phyloP scores from a whole-genome alignment of 1,140 invertebrate genomes.

The Samia ricini region DNA sequence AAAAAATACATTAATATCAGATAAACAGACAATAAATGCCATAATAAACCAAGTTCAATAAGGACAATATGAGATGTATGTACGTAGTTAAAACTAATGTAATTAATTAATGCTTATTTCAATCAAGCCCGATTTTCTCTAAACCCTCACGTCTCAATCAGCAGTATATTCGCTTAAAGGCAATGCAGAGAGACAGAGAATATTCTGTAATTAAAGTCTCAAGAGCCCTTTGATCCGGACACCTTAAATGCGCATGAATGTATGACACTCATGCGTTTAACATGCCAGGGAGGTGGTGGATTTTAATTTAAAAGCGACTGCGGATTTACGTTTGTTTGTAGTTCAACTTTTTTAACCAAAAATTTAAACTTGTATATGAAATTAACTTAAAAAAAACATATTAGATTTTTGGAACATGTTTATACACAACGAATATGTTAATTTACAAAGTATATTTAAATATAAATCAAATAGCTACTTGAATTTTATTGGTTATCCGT shows the following conservation, averaged over 20 bases:
- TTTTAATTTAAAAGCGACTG: slow-evolving; percentile 19
- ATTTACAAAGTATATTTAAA: too few species aligned
- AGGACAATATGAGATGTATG: slow-evolving; percentile 1
- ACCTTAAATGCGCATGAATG: slow-evolving; percentile 47
- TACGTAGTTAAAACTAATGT: neutral
- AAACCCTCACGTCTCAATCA: slow-evolving; percentile 22
- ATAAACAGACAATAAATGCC: neutral
- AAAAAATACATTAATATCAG: neutral
- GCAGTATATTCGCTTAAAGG: slow-evolving; percentile 19
- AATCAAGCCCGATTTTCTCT: neutral
- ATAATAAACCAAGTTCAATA: neutral
- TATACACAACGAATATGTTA: too few species aligned
- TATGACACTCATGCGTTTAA: slow-evolving; percentile 40
- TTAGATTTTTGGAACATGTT: too few species aligned
- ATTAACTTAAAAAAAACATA: too few species aligned
- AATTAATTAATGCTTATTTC: neutral
- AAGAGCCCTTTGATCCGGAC: slow-evolving; percentile 46
- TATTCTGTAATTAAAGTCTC: slow-evolving; percentile 34
- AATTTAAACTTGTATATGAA: too few species aligned
- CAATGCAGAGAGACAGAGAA: slow-evolving; percentile 16
- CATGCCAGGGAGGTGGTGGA: slow-evolving; percentile 17
- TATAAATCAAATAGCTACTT: too few species aligned
- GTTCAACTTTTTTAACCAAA: too few species aligned
- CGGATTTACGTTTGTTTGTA: slow-evolving; percentile 6
- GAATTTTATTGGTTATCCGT: too few species aligned